Conservation (phyloP, 2,113 vertebrate species). For the Prochilodus magdalenae region DNA sequence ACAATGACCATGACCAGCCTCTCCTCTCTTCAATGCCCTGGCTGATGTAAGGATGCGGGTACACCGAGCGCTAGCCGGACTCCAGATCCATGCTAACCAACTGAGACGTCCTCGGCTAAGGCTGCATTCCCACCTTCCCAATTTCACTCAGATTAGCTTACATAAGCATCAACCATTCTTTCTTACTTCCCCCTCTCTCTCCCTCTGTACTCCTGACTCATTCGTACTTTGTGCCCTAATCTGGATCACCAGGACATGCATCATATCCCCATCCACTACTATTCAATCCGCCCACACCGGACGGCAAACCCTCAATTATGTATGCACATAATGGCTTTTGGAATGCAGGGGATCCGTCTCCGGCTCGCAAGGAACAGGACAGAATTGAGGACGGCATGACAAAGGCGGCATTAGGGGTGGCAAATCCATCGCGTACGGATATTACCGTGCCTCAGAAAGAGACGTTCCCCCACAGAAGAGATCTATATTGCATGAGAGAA, state of each 20-base stretch:
- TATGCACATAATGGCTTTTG: constrained; percentile 46
- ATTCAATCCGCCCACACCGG: constrained; percentile 49
- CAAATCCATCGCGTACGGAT: constrained; percentile 59
- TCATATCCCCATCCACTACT: constrained; percentile 55
- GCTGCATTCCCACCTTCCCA: neutral
- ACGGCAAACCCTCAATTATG: constrained; percentile 67
- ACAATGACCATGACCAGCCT: neutral
- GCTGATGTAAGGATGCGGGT: neutral
- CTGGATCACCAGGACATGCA: constrained; percentile 54
- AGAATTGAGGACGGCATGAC: constrained; percentile 51
- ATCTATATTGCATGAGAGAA: constrained; percentile 50
- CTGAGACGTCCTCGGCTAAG: neutral
- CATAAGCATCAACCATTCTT: neutral
- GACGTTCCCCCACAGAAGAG: constrained; percentile 24
- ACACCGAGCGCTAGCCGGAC: neutral
- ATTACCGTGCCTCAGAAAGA: constrained; percentile 52
- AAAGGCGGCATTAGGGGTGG: constrained; percentile 47
- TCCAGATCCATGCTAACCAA: neutral
- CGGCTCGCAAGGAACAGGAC: constrained; percentile 44
- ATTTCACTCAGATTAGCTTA: neutral
- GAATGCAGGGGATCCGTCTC: constrained; percentile 48
- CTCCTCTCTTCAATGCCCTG: neutral
- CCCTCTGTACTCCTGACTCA: neutral
- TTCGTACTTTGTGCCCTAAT: neutral
- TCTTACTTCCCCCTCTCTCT: neutral